Percentiles rank a stretch among this genome's conserved stretches.
Evolutionary conservation across 2,797 vertebrate species (phyloP).

Genomic region (Notolepis coatsorum): DNA sequence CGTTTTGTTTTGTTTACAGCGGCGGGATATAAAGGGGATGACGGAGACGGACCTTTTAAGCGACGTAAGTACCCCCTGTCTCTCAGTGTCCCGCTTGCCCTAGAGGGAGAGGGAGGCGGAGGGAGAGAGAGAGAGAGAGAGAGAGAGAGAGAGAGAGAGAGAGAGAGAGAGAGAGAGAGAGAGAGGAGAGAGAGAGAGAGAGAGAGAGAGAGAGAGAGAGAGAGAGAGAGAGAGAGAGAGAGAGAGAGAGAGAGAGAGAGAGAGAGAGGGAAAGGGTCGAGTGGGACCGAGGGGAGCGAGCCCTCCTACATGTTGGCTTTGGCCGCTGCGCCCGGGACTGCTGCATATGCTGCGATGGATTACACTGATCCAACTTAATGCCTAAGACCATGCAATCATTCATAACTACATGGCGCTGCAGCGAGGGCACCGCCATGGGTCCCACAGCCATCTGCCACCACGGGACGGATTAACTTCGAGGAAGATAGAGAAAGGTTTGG

Average conservation of each 20-base stretch:
- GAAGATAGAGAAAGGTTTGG: conserved; percentile 61
- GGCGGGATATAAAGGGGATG: neutral
- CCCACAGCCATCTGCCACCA: conserved; percentile 79
- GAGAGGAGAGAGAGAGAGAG: neutral
- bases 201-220: neutral
- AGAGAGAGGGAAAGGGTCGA: neutral
- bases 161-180: neutral
- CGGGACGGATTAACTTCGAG: conserved; percentile 82
- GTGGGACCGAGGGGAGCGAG: conserved; percentile 17
- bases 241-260: conserved; percentile 7
- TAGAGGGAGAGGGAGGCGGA: neutral
- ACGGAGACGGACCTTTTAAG: neutral
- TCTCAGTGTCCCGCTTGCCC: too few species aligned
- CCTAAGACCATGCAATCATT: conserved; percentile 82
- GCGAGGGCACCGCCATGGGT: conserved; percentile 54
- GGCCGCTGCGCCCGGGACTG: conserved; percentile 41
- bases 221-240: neutral
- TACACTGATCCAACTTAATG: conserved; percentile 87
- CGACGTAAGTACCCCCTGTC: neutral
- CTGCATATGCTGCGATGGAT: conserved; percentile 84
- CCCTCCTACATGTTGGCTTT: conserved; percentile 62
- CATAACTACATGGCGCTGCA: conserved; percentile 81
- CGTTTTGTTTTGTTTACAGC: neutral
- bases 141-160: neutral
- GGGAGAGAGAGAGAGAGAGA: neutral